Evolutionary conservation across 2,888 invertebrate species (phyloP).

Genomic region (Bimastos eiseni): DNA sequence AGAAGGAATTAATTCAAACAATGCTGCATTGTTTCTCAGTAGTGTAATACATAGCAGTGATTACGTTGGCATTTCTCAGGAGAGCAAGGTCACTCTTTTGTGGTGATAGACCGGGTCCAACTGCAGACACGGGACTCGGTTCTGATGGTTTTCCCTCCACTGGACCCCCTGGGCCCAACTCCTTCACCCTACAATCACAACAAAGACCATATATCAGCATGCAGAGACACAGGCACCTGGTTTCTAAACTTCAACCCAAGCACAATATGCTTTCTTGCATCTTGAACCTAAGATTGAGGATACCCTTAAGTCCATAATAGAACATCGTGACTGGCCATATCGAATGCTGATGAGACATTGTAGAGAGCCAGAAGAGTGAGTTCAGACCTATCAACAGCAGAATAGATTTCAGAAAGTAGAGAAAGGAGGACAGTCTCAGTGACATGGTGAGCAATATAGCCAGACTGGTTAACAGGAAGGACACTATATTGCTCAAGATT

Average conservation of each 20-base stretch:
- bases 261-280: too few relatives aligned
- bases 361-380: too few relatives aligned
- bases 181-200: conserved; percentile 76
- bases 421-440: too few relatives aligned
- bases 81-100: conserved; percentile 78
- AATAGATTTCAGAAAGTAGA: too few relatives aligned
- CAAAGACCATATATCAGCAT: neutral
- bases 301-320: too few relatives aligned
- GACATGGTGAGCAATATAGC: too few relatives aligned
- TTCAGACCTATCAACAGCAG: too few relatives aligned
- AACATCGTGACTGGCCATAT: too few relatives aligned
- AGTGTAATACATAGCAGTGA: conserved; percentile 56
- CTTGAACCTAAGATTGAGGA: too few relatives aligned
- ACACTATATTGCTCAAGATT: too few relatives aligned
- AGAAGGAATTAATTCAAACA: neutral
- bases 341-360: too few relatives aligned
- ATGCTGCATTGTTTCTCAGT: neutral
- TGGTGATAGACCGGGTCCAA: conserved; percentile 59
- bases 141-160: conserved; percentile 43
- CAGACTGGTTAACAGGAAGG: too few relatives aligned
- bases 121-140: conserved; percentile 45
- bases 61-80: conserved; percentile 84
- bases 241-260: neutral
- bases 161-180: conserved; percentile 68
- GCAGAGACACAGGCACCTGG: neutral